A percentile compares a stretch with the other conserved stretches of the same genome.
Conservation (phyloP, 1,140 invertebrate genomes). For the Micrasema longulum region DNA sequence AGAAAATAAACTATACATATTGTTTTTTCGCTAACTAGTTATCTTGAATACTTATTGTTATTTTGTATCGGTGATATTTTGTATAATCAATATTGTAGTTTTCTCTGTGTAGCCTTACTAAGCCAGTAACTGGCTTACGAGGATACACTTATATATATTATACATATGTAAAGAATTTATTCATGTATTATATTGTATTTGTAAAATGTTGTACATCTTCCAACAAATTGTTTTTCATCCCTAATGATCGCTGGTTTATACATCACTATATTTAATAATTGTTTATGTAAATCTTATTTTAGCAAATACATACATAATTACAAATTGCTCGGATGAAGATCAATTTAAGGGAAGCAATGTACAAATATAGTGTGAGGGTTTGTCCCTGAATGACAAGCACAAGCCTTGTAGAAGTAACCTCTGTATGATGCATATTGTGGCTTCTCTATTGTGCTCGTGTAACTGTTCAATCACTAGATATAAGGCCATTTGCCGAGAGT, state of each 20-base stretch:
- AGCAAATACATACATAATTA: slow-evolving; percentile 8
- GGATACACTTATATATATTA: neutral
- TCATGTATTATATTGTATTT: slow-evolving; percentile 1
- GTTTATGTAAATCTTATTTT: no score
- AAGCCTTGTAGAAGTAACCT: slow-evolving; percentile 4
- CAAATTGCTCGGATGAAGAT: neutral
- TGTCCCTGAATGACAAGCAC: slow-evolving; percentile 4
- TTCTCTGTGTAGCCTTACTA: slow-evolving; percentile 17
- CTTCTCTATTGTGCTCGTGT: slow-evolving; percentile 28
- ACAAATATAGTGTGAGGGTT: neutral
- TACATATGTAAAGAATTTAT: no score
- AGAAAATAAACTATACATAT: neutral
- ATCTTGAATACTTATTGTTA: slow-evolving; percentile 28
- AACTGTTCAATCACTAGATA: slow-evolving; percentile 31
- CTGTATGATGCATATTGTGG: slow-evolving; percentile 9
- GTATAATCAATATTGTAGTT: slow-evolving; percentile 34
- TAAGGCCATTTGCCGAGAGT: slow-evolving; percentile 17
- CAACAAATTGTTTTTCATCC: no score
- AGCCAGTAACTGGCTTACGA: slow-evolving; percentile 6
- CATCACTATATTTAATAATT: no score
- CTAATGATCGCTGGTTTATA: no score
- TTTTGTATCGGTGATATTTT: slow-evolving; percentile 39
- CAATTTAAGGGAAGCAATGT: neutral
- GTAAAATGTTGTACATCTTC: slow-evolving; percentile 7
- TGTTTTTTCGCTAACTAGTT: neutral